Evolutionary conservation across 1,140 invertebrate species (phyloP).

Genomic region (Drosophila saltans): DNA sequence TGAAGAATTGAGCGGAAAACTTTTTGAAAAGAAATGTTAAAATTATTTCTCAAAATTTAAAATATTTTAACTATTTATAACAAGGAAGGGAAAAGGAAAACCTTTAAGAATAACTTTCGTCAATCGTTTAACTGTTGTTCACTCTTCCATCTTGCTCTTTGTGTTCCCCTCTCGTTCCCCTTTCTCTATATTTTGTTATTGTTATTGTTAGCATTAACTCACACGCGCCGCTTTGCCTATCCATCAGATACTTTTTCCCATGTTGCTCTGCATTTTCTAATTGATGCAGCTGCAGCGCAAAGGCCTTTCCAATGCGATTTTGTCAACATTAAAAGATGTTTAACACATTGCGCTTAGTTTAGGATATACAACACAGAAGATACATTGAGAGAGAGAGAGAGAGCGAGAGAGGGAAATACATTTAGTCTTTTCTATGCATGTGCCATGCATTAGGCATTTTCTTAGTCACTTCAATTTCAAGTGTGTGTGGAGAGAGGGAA

Average conservation of each 20-base stretch:
- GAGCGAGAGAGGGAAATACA: background rate
- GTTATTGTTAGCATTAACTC: constrained; percentile 63
- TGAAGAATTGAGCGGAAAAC: constrained; percentile 23
- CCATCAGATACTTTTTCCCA: constrained; percentile 70
- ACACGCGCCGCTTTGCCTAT: constrained; percentile 61
- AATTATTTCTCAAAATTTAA: no score
- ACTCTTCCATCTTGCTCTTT: no score
- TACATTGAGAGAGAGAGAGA: background rate
- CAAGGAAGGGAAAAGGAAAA: no score
- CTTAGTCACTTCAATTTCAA: background rate
- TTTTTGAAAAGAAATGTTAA: constrained; percentile 15
- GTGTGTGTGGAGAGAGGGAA: background rate
- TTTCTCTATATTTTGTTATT: constrained; percentile 25
- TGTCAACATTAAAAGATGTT: constrained; percentile 78
- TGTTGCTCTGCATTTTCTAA: constrained; percentile 61
- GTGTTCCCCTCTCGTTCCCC: background rate
- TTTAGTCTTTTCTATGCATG: background rate
- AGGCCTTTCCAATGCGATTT: constrained; percentile 55
- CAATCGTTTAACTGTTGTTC: no score
- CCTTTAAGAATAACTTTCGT: no score
- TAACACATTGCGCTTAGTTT: constrained; percentile 67
- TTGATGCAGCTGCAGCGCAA: constrained; percentile 67
- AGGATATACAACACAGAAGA: constrained; percentile 11
- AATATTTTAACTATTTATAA: no score
- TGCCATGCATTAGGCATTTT: constrained; percentile 39